Conservation (phyloP, 2,888 invertebrate species). For the Calameuta filiformis region DNA sequence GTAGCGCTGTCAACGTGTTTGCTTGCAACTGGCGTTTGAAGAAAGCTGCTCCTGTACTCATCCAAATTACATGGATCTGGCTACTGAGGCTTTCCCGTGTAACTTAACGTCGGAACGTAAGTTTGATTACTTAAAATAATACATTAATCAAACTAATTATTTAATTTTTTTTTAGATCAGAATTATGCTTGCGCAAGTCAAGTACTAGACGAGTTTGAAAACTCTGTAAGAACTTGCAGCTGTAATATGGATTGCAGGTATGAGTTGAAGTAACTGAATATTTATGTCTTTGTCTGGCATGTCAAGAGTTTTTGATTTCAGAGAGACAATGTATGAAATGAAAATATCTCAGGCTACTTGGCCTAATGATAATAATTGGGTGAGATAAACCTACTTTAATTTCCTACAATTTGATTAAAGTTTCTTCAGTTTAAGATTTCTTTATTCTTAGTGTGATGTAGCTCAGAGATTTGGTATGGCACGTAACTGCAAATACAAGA, state of each 20-base stretch:
- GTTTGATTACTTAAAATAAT: slow-evolving; percentile 5
- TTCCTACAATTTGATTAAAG: background rate
- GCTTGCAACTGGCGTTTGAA: slow-evolving; percentile 31
- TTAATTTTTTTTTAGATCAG: slow-evolving; percentile 9
- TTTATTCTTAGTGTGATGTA: slow-evolving; percentile 16
- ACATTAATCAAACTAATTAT: background rate
- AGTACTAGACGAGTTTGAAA: slow-evolving; percentile 29
- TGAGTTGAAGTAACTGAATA: background rate
- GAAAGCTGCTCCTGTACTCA: slow-evolving; percentile 31
- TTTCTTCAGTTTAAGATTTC: background rate
- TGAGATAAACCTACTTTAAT: slow-evolving; percentile 10
- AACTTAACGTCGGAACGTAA: slow-evolving; percentile 30
- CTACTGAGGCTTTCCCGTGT: slow-evolving; percentile 23
- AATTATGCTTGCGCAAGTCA: slow-evolving; percentile 23
- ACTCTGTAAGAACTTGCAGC: slow-evolving; percentile 21
- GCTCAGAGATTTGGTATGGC: slow-evolving; percentile 18
- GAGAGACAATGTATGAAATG: slow-evolving; percentile 30
- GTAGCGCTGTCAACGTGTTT: slow-evolving; percentile 32
- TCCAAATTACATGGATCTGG: slow-evolving; percentile 30
- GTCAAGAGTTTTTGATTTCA: slow-evolving; percentile 13
- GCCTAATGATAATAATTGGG: slow-evolving; percentile 32
- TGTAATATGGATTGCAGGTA: slow-evolving; percentile 35
- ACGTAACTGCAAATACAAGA: slow-evolving; percentile 8
- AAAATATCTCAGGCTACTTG: slow-evolving; percentile 30
- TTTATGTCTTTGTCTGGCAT: background rate